Evolutionary conservation across 2,888 invertebrate species (phyloP), one percentile per base, ranked within the genome.

Genomic region (Athalia cordata): DNA sequence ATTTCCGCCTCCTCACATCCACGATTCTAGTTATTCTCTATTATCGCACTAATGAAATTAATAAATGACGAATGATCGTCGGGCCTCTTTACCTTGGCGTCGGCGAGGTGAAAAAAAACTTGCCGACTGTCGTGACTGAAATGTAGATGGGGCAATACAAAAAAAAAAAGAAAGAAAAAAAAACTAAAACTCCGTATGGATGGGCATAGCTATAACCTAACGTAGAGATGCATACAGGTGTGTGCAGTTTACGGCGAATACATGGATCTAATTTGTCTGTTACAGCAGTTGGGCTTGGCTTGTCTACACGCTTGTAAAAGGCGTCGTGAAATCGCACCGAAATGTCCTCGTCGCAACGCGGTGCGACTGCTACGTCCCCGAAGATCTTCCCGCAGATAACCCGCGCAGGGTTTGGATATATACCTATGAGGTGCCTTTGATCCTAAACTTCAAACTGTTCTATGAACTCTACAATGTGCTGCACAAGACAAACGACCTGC

Each of bases 261-360:
- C 29, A 29, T 29, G 29, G 29, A 29, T 29, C 29, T 29, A 29
- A 29, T 2, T 29, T 29, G 29, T 29, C 29, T 2, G 29, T 29
- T 29, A 29, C 29, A 29, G 29, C 29, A 29, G 29, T 50, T 29
- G 43, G 29, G 8, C 11, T 3, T 1, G 8, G 78, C 81, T 78
- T 82, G 81, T 82, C 81, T 81, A 81, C 82, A 82, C 81, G 80
- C 82, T 82, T 82, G 82, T 82, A 82, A 82, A 81, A 80, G 81
- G 81, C 81, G 81, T 72, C 47, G 72, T 72, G 29, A n/a, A n/a
- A 55, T 72, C 52, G 45, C 59, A 8, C 13, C 59, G 59, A 72
- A 72, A 57, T 72, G 29, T 29, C 29, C 29, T 29, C 29, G 50
- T 55, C 68, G 29, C 11, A 67, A 68, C n/a, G 55, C 68, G 43